Conservation (phyloP, 2,888 invertebrate species). For the Lasius fuliginosus region DNA sequence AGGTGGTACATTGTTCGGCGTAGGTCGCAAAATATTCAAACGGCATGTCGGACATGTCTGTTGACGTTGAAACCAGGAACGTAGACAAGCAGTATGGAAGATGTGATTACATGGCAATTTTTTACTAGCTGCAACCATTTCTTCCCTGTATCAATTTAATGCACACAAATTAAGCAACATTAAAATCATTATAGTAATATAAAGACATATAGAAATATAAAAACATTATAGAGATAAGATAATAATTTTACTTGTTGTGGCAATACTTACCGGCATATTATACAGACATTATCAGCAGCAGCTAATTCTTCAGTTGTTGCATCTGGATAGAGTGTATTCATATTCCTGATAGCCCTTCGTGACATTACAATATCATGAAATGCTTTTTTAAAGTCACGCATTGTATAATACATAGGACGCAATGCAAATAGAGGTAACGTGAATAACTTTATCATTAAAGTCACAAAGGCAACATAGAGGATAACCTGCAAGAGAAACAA, state of each 20-base stretch:
- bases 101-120: constrained; percentile 99
- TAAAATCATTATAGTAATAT: background rate
- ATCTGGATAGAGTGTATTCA: constrained; percentile 99
- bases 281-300: constrained; percentile 98
- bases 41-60: constrained; percentile 99
- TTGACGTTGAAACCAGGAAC: constrained; percentile 99
- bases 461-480: constrained; percentile 96
- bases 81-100: constrained; percentile 98
- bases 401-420: constrained; percentile 99
- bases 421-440: constrained; percentile 99
- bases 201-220: too few species aligned
- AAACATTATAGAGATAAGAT: too few species aligned
- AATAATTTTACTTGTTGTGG: background rate
- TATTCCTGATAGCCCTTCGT: constrained; percentile 97
- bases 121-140: constrained; percentile 93
- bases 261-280: constrained; percentile 93
- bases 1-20: constrained; percentile 72
- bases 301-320: constrained; percentile 97
- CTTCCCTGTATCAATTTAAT: constrained; percentile 87
- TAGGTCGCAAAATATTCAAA: constrained; percentile 91
- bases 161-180: background rate
- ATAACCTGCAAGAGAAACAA: constrained; percentile 87
- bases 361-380: constrained; percentile 99
- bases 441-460: constrained; percentile 98
- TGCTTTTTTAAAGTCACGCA: constrained; percentile 99